phyloP scores from a whole-genome alignment of 2,113 vertebrate genomes.

The Isurus oxyrinchus region DNA sequence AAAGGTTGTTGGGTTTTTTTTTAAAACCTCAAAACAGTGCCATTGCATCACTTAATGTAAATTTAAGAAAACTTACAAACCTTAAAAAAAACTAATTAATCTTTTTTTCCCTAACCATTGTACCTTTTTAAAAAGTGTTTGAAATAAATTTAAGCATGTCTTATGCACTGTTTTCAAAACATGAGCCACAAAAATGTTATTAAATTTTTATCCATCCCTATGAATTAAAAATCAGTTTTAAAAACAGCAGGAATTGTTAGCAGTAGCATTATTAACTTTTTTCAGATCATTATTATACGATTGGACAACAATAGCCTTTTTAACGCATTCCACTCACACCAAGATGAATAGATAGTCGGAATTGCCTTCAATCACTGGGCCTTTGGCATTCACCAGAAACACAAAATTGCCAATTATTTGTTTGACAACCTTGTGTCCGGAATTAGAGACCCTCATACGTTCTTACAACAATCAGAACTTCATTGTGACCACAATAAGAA shows the following conservation, averaged over 20 bases:
- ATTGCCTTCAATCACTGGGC: neutral
- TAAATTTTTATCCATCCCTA: neutral
- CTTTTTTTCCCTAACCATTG: neutral
- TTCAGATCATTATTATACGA: neutral
- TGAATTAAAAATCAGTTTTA: neutral
- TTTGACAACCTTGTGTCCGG: neutral
- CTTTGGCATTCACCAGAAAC: neutral
- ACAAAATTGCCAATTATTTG: neutral
- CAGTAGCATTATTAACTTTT: neutral
- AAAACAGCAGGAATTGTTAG: neutral
- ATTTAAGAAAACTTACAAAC: neutral
- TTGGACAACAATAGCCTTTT: neutral
- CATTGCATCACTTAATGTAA: neutral
- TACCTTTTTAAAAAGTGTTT: neutral
- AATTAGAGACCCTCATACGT: neutral
- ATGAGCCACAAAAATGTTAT: neutral
- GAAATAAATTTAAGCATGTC: neutral
- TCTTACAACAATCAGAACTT: neutral
- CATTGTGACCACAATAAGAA: neutral
- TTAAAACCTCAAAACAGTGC: neutral
- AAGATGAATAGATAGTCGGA: neutral
- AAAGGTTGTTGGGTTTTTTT: neutral
- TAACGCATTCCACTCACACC: neutral
- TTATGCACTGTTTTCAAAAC: neutral
- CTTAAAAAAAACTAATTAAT: neutral